A percentile compares a stretch with the other conserved stretches of the same genome.
These are phyloP conservation scores for Dryas iulia DNA, from an alignment of 1,140 invertebrate genomes.

Conservation along the genomic window DNA sequence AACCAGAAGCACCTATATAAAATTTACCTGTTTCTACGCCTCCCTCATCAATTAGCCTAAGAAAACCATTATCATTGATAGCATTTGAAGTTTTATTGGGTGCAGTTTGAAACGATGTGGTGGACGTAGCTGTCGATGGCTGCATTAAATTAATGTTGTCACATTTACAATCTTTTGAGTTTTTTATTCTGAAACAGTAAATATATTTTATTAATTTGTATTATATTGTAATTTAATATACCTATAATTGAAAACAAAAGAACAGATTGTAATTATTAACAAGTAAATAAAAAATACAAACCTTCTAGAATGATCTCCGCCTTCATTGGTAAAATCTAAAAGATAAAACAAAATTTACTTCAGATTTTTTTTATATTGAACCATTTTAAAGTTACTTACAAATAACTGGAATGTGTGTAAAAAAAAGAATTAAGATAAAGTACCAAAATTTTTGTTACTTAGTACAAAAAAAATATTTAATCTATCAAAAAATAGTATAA, in stretches of 20 bases:
- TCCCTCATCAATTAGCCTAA: slow-evolving; percentile 53
- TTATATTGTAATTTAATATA: too few species aligned
- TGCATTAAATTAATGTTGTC: slow-evolving; percentile 5
- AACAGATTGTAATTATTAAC: too few species aligned
- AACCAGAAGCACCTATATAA: slow-evolving; percentile 64
- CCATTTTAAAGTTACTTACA: too few species aligned
- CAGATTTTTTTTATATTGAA: too few species aligned
- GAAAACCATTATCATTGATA: slow-evolving; percentile 38
- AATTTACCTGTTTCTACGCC: slow-evolving; percentile 59
- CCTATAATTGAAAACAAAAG: not conserved
- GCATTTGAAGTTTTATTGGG: slow-evolving; percentile 37
- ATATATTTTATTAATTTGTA: not conserved
- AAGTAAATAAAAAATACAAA: not conserved
- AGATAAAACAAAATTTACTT: not conserved
- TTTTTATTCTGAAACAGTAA: slow-evolving; percentile 29
- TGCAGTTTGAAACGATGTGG: slow-evolving; percentile 53
- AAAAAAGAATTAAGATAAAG: too few species aligned
- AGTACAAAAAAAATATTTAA: too few species aligned
- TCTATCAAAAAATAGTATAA: too few species aligned
- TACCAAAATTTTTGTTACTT: too few species aligned
- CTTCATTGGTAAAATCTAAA: slow-evolving; percentile 6
- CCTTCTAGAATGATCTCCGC: slow-evolving; percentile 5
- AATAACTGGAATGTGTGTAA: too few species aligned
- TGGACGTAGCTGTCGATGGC: slow-evolving; percentile 48
- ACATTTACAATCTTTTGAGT: slow-evolving; percentile 32